Percentiles rank a stretch among this genome's conserved stretches.
phyloP scores from a whole-genome alignment of 2,113 vertebrate genomes.

The Oryzias celebensis region DNA sequence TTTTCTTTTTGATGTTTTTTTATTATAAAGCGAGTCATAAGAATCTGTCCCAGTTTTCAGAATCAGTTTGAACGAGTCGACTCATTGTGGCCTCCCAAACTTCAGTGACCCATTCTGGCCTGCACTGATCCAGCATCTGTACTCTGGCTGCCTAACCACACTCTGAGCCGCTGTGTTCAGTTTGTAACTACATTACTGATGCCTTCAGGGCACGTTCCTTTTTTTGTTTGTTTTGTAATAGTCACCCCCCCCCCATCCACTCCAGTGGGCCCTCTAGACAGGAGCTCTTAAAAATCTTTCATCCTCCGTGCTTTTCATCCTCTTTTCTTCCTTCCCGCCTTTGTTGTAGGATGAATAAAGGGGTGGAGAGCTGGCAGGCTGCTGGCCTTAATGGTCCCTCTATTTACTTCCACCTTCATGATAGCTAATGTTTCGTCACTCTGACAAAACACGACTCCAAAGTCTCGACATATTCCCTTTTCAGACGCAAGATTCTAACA shows the following conservation, averaged over 20 bases:
- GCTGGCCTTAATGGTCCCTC: conserved; percentile 50
- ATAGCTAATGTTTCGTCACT: conserved; percentile 33
- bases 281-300: conserved; percentile 58
- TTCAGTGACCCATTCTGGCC: background rate
- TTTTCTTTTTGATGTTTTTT: too few species aligned
- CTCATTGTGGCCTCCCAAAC: background rate
- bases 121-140: background rate
- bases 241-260: conserved; percentile 36
- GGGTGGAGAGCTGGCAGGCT: conserved; percentile 35
- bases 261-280: conserved; percentile 45
- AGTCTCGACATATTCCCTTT: background rate
- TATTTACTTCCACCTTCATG: conserved; percentile 39
- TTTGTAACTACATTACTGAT: conserved; percentile 31
- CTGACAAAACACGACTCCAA: conserved; percentile 13
- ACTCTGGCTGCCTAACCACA: background rate
- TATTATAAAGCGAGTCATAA: too few species aligned
- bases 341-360: conserved; percentile 59
- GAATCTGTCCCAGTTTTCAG: too few species aligned
- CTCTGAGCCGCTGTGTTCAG: background rate
- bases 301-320: conserved; percentile 34
- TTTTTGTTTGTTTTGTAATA: conserved; percentile 51
- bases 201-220: conserved; percentile 56
- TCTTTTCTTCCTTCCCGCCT: conserved; percentile 34
- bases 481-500: too few species aligned
- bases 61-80: background rate